A percentile compares a stretch with the other conserved stretches of the same genome.
phyloP scores from a whole-genome alignment of 2,888 invertebrate species.

The Pardosa pseudoannulata region DNA sequence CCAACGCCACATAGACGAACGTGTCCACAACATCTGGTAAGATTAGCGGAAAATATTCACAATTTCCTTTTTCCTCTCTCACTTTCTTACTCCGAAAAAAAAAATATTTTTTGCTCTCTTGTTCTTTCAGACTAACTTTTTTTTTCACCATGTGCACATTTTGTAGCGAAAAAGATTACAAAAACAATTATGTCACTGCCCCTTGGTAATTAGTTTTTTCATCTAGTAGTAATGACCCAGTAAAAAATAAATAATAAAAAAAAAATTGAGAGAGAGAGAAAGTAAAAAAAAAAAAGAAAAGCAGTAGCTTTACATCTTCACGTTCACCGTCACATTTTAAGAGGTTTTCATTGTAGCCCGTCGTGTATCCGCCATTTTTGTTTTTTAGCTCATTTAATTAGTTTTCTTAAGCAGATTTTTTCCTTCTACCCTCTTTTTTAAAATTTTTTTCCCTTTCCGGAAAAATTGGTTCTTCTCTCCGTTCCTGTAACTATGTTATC shows the following conservation, averaged over 20 bases:
- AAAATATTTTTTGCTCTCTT: neutral
- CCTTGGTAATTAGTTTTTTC: slow-evolving; percentile 71
- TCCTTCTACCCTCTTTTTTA: slow-evolving; percentile 22
- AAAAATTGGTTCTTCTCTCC: slow-evolving; percentile 60
- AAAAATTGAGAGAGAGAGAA: too few relatives aligned
- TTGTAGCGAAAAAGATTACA: slow-evolving; percentile 69
- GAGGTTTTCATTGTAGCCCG: slow-evolving; percentile 70
- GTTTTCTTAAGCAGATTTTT: slow-evolving; percentile 71
- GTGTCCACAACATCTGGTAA: slow-evolving; percentile 60
- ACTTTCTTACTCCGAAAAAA: neutral
- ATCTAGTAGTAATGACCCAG: slow-evolving; percentile 65
- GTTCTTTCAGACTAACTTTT: slow-evolving; percentile 9
- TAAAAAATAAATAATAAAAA: slow-evolving; percentile 32
- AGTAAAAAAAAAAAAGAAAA: slow-evolving; percentile 16
- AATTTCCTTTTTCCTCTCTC: slow-evolving; percentile 46
- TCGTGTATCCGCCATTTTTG: slow-evolving; percentile 58
- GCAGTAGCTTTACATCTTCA: slow-evolving; percentile 42
- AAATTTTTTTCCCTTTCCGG: slow-evolving; percentile 28
- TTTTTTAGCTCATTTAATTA: slow-evolving; percentile 71
- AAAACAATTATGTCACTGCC: slow-evolving; percentile 72
- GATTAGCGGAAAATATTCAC: slow-evolving; percentile 70
- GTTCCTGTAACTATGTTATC: slow-evolving; percentile 60
- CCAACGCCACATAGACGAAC: slow-evolving; percentile 11
- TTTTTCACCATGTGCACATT: slow-evolving; percentile 12
- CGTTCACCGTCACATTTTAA: slow-evolving; percentile 67